Evolutionary conservation across 2,888 invertebrate species (phyloP).

Genomic region (Morpho helenor): DNA sequence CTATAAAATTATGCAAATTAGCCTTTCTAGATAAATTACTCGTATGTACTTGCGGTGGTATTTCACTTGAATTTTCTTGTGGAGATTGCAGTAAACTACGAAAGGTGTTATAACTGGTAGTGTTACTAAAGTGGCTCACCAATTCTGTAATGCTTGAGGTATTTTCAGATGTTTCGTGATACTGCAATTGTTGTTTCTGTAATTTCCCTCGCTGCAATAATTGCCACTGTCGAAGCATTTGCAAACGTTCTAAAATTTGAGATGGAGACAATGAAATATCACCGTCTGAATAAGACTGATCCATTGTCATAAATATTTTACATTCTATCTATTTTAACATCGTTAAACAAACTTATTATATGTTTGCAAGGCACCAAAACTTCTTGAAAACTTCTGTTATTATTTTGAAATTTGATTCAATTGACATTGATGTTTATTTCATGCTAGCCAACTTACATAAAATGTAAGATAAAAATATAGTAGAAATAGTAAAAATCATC

Average conservation of each 20-base stretch:
- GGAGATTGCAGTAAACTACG: slow-evolving; percentile 58
- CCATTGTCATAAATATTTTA: slow-evolving; percentile 39
- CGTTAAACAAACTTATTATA: too few relatives aligned
- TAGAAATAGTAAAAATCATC: too few relatives aligned
- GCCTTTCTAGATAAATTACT: slow-evolving; percentile 40
- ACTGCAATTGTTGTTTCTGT: slow-evolving; percentile 60
- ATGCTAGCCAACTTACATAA: too few relatives aligned
- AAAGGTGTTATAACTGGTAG: slow-evolving; percentile 68
- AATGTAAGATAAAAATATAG: too few relatives aligned
- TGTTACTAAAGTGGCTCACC: slow-evolving; percentile 65
- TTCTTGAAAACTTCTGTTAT: neutral
- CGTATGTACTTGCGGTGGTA: slow-evolving; percentile 34
- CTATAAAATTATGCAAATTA: slow-evolving; percentile 56
- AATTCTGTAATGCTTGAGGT: slow-evolving; percentile 62
- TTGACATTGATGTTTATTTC: too few relatives aligned
- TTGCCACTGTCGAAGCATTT: slow-evolving; percentile 62
- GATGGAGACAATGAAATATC: slow-evolving; percentile 66
- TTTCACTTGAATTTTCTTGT: slow-evolving; percentile 39
- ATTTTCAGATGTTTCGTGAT: slow-evolving; percentile 52
- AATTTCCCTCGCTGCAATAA: slow-evolving; percentile 66
- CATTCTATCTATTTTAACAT: neutral
- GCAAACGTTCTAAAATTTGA: slow-evolving; percentile 63
- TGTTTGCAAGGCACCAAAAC: neutral
- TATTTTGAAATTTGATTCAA: neutral
- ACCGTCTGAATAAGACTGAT: slow-evolving; percentile 59